phyloP scores from a whole-genome alignment of 2,113 vertebrate species.

The Chascanopsetta lugubris region DNA sequence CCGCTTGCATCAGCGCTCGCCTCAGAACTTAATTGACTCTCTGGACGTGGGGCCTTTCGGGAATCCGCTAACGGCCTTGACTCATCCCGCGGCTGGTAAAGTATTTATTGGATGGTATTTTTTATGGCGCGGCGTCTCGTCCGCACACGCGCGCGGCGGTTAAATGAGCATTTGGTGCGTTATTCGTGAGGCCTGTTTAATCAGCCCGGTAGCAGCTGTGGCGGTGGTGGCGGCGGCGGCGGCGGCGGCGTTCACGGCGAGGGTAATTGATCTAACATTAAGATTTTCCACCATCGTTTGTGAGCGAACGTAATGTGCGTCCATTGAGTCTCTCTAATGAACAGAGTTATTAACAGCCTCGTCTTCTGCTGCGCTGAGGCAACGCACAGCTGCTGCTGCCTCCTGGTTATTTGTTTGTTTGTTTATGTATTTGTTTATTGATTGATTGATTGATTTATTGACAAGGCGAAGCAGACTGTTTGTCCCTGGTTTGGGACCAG shows the following conservation, averaged over 20 bases:
- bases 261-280: conserved; percentile 36
- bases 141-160: conserved; percentile 1
- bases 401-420: no score
- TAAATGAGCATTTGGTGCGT: conserved; percentile 52
- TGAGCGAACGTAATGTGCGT: conserved; percentile 34
- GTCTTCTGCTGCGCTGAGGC: conserved; percentile 13
- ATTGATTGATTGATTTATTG: no score
- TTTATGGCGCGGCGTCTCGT: conserved; percentile 18
- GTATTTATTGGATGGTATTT: conserved; percentile 33
- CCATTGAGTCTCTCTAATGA: conserved; percentile 42
- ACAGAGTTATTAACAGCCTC: conserved; percentile 4
- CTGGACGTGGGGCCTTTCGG: conserved; percentile 14
- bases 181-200: conserved; percentile 53
- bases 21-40: conserved; percentile 32
- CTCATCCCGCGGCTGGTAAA: conserved; percentile 22
- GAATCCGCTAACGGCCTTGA: conserved; percentile 24
- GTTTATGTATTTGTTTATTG: no score
- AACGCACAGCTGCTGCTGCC: conserved; percentile 29
- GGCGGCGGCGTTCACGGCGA: conserved; percentile 33
- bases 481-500: conserved; percentile 34
- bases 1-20: neutral
- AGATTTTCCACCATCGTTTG: conserved; percentile 34
- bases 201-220: conserved; percentile 59
- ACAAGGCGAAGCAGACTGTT: conserved; percentile 13
- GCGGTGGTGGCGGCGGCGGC: conserved; percentile 27